phyloP scores from a whole-genome alignment of 2,797 vertebrate species.

The Diceros bicornis region DNA sequence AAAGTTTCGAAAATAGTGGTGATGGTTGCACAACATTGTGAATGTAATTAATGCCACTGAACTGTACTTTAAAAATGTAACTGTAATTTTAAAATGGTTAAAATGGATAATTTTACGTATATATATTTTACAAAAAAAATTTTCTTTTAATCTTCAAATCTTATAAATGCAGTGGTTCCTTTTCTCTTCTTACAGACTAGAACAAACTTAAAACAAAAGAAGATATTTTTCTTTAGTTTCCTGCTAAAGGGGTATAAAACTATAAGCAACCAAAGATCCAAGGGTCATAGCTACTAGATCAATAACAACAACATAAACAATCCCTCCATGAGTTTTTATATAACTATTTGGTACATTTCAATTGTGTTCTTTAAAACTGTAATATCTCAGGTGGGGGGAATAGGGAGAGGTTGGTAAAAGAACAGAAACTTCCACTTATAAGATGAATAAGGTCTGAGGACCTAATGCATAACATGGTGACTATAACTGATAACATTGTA shows the following conservation, averaged over 20 bases:
- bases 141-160: slow-evolving; percentile 2
- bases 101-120: slow-evolving; percentile 43
- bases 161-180: not conserved
- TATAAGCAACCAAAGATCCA: not conserved
- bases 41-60: not conserved
- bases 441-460: not conserved
- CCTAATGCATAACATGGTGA: not conserved
- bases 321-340: not conserved
- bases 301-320: not conserved
- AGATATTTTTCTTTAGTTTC: not conserved
- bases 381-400: not conserved
- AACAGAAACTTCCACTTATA: not conserved
- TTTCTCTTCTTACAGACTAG: slow-evolving; percentile 40
- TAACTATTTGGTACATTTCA: not conserved
- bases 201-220: slow-evolving; percentile 58
- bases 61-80: not conserved
- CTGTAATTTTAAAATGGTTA: not conserved
- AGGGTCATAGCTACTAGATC: not conserved
- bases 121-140: slow-evolving; percentile 54
- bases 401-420: not conserved
- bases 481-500: not conserved
- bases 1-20: not conserved
- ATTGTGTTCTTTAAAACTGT: slow-evolving; percentile 46
- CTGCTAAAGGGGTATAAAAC: not conserved
- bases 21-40: not conserved